Evolutionary conservation across 2,888 invertebrate genomes (phyloP).

Genomic region (Meloe dianella): DNA sequence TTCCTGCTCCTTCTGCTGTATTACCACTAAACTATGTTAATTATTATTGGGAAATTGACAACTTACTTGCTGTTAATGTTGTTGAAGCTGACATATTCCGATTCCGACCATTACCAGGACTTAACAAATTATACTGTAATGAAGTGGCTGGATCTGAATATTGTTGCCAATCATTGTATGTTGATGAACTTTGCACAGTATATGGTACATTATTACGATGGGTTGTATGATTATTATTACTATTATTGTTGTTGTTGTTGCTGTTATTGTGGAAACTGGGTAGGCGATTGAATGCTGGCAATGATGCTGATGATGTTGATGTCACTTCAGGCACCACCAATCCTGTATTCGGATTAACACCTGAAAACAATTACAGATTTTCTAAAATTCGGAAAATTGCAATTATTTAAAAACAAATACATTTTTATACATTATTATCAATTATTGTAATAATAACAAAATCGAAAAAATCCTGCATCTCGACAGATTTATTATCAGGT

Average conservation of each 20-base stretch:
- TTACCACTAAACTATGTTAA: too few species aligned
- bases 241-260: not conserved
- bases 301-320: constrained; percentile 43
- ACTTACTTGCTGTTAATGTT: constrained; percentile 73
- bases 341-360: constrained; percentile 20
- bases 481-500: constrained; percentile 2
- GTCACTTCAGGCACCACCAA: constrained; percentile 43
- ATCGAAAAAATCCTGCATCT: not conserved
- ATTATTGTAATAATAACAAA: not conserved
- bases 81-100: constrained; percentile 70
- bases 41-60: constrained; percentile 53
- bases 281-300: constrained; percentile 54
- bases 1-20: too few species aligned
- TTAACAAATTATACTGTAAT: constrained; percentile 34
- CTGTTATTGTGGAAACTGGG: constrained; percentile 44
- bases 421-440: too few species aligned
- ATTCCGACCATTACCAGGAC: constrained; percentile 47
- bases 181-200: constrained; percentile 38
- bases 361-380: constrained; percentile 12
- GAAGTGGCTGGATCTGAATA: constrained; percentile 24
- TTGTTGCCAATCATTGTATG: constrained; percentile 49
- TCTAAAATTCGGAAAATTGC: too few species aligned
- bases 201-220: constrained; percentile 41
- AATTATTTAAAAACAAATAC: too few species aligned
- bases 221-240: constrained; percentile 29